phyloP scores from a whole-genome alignment of 2,797 vertebrate genomes.

The Vipera ursinii region DNA sequence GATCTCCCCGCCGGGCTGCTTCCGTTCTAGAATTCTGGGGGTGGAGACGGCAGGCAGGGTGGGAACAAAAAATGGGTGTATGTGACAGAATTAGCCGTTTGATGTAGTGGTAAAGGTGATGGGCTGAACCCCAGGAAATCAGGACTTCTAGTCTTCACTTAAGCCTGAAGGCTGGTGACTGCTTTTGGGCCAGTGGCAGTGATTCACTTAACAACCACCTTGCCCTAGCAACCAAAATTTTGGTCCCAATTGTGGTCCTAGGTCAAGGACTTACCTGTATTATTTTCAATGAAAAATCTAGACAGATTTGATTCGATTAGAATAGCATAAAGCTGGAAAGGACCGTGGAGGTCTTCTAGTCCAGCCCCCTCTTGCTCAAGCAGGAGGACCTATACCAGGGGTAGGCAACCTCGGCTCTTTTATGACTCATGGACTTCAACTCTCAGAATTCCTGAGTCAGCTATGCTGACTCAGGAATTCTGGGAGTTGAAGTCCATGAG shows the following conservation, averaged over 20 bases:
- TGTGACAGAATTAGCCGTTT: not conserved
- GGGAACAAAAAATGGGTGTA: not conserved
- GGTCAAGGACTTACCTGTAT: not conserved
- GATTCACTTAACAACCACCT: not conserved
- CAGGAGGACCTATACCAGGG: no score
- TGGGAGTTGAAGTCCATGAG: no score
- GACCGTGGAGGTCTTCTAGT: no score
- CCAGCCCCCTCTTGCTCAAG: no score
- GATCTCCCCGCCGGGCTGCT: slow-evolving; percentile 83
- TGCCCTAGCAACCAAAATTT: not conserved
- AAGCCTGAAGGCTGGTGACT: not conserved
- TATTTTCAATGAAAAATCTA: not conserved
- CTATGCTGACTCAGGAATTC: no score
- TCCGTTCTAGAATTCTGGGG: slow-evolving; percentile 83
- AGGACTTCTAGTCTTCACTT: not conserved
- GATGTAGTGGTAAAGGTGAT: not conserved
- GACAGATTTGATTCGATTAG: not conserved
- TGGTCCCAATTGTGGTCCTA: not conserved
- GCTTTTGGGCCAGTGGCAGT: not conserved
- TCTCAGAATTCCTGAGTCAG: no score
- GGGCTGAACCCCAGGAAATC: not conserved
- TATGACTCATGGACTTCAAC: no score
- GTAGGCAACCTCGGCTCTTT: no score
- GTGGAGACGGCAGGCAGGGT: slow-evolving; percentile 16
- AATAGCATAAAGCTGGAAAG: no score